These are phyloP conservation scores for Antheraea mylitta DNA, from an alignment of 1,140 invertebrate genomes.

Conservation along the genomic window DNA sequence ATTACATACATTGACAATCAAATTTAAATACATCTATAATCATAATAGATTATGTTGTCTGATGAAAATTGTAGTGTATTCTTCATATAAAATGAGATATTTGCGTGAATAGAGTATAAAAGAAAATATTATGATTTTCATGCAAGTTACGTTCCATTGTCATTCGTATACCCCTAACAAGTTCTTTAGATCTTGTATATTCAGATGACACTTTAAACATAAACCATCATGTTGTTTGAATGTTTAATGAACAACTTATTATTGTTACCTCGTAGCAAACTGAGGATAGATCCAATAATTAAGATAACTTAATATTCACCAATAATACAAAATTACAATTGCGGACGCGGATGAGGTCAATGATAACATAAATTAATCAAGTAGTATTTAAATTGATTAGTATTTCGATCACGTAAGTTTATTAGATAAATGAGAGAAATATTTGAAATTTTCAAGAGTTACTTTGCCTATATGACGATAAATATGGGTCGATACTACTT, in stretches of 20 bases:
- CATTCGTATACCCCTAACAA: neutral
- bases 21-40: too few relatives aligned
- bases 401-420: slow-evolving; percentile 14
- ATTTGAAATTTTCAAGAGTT: neutral
- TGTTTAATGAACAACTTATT: neutral
- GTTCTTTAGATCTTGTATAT: neutral
- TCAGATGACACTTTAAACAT: neutral
- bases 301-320: slow-evolving; percentile 14
- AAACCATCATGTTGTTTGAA: too few relatives aligned
- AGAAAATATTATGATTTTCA: too few relatives aligned
- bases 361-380: slow-evolving; percentile 21
- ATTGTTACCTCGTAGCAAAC: neutral
- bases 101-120: too few relatives aligned
- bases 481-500: too few relatives aligned
- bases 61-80: too few relatives aligned
- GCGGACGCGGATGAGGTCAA: slow-evolving; percentile 21
- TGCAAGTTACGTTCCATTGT: neutral
- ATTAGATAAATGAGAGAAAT: slow-evolving; percentile 6
- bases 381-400: slow-evolving; percentile 13
- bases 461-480: neutral
- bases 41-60: too few relatives aligned
- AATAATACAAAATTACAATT: slow-evolving; percentile 21
- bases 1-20: too few relatives aligned
- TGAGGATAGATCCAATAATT: neutral
- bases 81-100: too few relatives aligned